Evolutionary conservation across 2,113 vertebrate species (phyloP).

Genomic region (Speoplatyrhinus poulsoni): DNA sequence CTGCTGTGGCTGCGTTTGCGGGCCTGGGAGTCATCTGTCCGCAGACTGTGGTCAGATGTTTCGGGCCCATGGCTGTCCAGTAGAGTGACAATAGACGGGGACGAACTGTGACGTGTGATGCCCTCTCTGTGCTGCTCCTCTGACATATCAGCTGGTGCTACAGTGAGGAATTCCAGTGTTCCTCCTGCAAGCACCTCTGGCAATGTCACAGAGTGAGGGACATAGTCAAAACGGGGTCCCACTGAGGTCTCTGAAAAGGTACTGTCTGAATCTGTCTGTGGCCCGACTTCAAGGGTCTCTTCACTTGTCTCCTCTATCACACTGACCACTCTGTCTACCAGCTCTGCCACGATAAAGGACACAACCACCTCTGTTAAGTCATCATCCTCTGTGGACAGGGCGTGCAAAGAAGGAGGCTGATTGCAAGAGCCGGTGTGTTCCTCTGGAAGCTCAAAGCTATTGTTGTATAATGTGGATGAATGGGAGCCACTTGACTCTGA

Average conservation of each 20-base stretch:
- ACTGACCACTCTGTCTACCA: slow-evolving; percentile 84
- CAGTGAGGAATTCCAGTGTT: slow-evolving; percentile 72
- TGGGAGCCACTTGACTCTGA: slow-evolving; percentile 91
- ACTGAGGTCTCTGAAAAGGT: slow-evolving; percentile 71
- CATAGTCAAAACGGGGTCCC: slow-evolving; percentile 48
- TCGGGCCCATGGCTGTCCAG: slow-evolving; percentile 68
- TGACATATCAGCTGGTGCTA: slow-evolving; percentile 35
- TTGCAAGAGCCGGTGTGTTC: slow-evolving; percentile 66
- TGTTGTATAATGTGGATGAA: slow-evolving; percentile 86
- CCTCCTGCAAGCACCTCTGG: slow-evolving; percentile 76
- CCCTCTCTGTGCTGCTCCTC: slow-evolving; percentile 81
- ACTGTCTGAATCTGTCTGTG: slow-evolving; percentile 76
- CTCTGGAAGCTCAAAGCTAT: slow-evolving; percentile 87
- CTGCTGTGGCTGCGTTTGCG: slow-evolving; percentile 92
- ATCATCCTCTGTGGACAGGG: slow-evolving; percentile 38
- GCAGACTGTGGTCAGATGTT: slow-evolving; percentile 72
- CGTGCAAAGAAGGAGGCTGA: slow-evolving; percentile 66
- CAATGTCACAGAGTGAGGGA: slow-evolving; percentile 53
- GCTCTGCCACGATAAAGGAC: slow-evolving; percentile 84
- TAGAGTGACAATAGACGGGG: slow-evolving; percentile 87
- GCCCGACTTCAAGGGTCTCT: slow-evolving; percentile 74
- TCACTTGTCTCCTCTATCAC: slow-evolving; percentile 76
- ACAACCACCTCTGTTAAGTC: slow-evolving; percentile 82
- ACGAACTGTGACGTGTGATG: slow-evolving; percentile 92
- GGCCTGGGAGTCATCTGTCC: slow-evolving; percentile 76